Evolutionary conservation across 2,888 invertebrate genomes (phyloP), one percentile per base, ranked within the genome.

Genomic region (Tridacna crocea): DNA sequence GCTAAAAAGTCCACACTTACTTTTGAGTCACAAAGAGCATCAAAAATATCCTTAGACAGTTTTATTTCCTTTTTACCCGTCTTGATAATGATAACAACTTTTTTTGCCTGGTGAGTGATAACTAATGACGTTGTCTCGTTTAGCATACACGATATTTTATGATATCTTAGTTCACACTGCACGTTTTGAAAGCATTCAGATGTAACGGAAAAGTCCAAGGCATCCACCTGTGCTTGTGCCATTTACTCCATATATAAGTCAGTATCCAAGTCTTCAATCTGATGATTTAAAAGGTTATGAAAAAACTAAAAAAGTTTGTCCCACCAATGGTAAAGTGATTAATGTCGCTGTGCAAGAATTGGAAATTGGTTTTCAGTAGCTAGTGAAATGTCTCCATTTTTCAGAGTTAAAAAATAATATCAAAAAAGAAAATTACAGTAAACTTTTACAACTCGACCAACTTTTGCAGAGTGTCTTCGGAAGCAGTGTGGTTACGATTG

Each of bases 1-100:
- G 61, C 61, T 61, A 61, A 61, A 61, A 22, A 61, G 22, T 61
- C 61, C 22, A 61, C 61, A 61, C 61, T 61, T 61, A 61, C 61
- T 61, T 22, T 61, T 8, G 61, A 61, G 0, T 61, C 61, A n/a
- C 61, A 61, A 12, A 61, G 22, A 61, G 12, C 13, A n/a, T 61
- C 61, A 22, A 22, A 61, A 61, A 22, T 61, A 24, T 61, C 61
- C n/a, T 61, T 61, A 1, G 61, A 61, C 24, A 61, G 10, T 61
- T 61, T 61, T 3, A 61, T 19, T n/a, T 61, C 1, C 1, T 22
- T 61, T 61, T 61, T 61, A 22, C 61, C 61, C 4, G 61, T 22
- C 24, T 61, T 19, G 19, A 61, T 61, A 61, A 61, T 22, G 12
- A 61, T 24, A 61, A 61, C n/a, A 61, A 61, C n/a, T 22, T 61